Conservation (phyloP, 2,888 invertebrate species). For the Melinopterus prodromus region DNA sequence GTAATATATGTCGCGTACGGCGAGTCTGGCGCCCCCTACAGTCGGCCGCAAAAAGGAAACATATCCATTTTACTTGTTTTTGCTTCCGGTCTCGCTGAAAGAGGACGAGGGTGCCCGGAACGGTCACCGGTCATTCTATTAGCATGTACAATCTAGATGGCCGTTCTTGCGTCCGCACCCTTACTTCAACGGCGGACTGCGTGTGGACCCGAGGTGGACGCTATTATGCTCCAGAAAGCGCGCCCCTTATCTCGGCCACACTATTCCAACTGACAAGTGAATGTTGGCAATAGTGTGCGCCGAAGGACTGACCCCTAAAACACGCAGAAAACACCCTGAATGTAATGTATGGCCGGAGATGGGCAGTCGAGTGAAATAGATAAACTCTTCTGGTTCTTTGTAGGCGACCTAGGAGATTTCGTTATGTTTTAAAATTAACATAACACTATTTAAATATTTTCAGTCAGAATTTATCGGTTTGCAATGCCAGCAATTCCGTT, state of each 20-base stretch:
- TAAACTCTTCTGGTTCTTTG: slow-evolving; percentile 35
- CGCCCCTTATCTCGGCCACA: slow-evolving; percentile 48
- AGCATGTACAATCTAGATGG: slow-evolving; percentile 63
- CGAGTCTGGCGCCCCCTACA: slow-evolving; percentile 50
- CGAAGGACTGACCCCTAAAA: neutral
- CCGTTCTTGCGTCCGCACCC: slow-evolving; percentile 57
- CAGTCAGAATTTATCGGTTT: too few relatives aligned
- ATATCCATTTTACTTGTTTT: slow-evolving; percentile 61
- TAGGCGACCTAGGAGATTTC: neutral
- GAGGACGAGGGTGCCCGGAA: slow-evolving; percentile 39
- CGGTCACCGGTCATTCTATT: slow-evolving; percentile 62
- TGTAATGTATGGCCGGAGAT: slow-evolving; percentile 17
- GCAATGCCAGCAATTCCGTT: too few relatives aligned
- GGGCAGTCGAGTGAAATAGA: slow-evolving; percentile 37
- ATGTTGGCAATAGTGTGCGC: slow-evolving; percentile 35
- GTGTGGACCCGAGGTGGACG: slow-evolving; percentile 40
- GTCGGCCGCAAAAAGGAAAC: slow-evolving; percentile 58
- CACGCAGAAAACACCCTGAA: neutral
- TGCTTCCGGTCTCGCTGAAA: slow-evolving; percentile 54
- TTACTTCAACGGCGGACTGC: slow-evolving; percentile 54
- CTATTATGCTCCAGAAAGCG: slow-evolving; percentile 33
- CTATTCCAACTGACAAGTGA: slow-evolving; percentile 47
- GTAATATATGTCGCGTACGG: slow-evolving; percentile 50
- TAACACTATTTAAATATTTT: too few relatives aligned
- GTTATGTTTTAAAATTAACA: too few relatives aligned